Conservation (phyloP, 2,797 vertebrate genomes). For the Channallabes apus region DNA sequence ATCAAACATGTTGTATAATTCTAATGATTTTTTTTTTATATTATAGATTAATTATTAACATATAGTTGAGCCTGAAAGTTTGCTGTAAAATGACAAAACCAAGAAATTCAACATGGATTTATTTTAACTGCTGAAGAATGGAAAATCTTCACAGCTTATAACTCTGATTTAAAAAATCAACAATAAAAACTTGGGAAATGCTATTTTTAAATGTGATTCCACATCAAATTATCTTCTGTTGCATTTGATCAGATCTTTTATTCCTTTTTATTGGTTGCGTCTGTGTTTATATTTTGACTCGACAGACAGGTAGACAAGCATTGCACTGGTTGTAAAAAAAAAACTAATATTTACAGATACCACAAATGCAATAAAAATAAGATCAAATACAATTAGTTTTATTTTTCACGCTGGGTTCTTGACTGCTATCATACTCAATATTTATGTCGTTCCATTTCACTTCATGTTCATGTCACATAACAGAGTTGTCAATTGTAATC, state of each 20-base stretch:
- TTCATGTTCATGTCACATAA: no score
- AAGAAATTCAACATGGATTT: not conserved
- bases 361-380: not conserved
- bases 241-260: not conserved
- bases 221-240: not conserved
- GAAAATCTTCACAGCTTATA: not conserved
- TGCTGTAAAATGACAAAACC: not conserved
- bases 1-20: not conserved
- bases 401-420: no score
- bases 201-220: not conserved
- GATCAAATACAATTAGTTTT: not conserved
- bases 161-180: not conserved
- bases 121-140: not conserved
- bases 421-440: no score
- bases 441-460: no score
- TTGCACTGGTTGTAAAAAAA: not conserved
- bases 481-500: no score
- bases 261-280: not conserved
- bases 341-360: not conserved
- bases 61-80: not conserved
- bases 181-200: not conserved
- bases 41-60: not conserved
- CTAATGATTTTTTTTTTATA: not conserved
- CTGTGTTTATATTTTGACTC: not conserved
- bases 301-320: not conserved